phyloP scores from a whole-genome alignment of 2,113 vertebrate genomes.

The Leucopsar rothschildi region DNA sequence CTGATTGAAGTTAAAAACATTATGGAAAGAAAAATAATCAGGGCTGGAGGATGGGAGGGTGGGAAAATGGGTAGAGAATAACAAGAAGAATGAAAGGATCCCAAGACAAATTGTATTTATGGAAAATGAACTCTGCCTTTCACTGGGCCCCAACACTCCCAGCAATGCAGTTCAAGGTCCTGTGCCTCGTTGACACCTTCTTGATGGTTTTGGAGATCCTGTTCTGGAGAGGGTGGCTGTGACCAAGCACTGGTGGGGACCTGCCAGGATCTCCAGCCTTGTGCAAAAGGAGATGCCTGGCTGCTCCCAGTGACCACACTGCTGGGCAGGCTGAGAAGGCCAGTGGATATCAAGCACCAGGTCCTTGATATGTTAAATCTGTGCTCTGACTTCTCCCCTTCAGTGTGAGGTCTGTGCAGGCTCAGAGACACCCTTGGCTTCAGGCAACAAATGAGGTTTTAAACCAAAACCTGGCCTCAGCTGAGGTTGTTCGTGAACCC shows the following conservation, averaged over 20 bases:
- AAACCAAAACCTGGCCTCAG: neutral
- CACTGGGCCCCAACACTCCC: neutral
- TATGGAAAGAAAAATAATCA: neutral
- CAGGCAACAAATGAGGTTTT: fast-evolving
- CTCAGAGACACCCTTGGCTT: neutral
- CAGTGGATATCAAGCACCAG: neutral
- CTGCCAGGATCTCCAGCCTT: neutral
- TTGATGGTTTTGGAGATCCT: neutral
- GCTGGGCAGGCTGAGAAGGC: neutral
- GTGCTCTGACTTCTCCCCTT: neutral
- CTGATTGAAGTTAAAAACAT: neutral
- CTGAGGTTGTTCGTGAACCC: neutral
- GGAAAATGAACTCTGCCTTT: neutral
- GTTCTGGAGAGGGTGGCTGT: neutral
- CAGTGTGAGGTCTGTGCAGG: fast-evolving
- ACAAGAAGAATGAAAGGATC: neutral
- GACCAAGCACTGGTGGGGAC: neutral
- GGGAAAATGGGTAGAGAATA: neutral
- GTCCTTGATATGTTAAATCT: neutral
- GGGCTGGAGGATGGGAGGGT: fast-evolving
- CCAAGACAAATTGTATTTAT: neutral
- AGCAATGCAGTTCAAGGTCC: neutral
- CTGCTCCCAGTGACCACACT: neutral
- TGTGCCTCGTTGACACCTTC: neutral
- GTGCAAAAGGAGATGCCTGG: neutral